These are phyloP conservation scores for Chalcosyrphus nemorum DNA, from an alignment of 2,888 invertebrate species.

Conservation along the genomic window DNA sequence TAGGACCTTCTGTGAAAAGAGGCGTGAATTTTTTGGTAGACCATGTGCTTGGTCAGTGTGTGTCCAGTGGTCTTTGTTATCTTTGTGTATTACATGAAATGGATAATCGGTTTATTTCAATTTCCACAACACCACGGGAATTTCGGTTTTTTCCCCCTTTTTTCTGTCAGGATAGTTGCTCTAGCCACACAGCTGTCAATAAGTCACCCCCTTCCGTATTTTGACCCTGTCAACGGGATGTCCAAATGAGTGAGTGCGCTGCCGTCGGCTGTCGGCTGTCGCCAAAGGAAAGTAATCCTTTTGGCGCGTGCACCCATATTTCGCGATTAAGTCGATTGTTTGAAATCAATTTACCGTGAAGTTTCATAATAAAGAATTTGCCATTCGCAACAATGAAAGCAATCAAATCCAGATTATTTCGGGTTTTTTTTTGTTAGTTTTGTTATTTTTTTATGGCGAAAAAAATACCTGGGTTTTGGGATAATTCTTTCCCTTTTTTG, in stretches of 20 bases:
- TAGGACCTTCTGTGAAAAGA: slow-evolving; percentile 63
- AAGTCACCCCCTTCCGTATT: slow-evolving; percentile 65
- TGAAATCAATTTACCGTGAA: slow-evolving; percentile 70
- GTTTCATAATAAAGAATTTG: slow-evolving; percentile 66
- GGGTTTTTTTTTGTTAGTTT: slow-evolving; percentile 27
- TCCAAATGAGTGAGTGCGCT: slow-evolving; percentile 48
- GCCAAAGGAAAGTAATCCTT: slow-evolving; percentile 58
- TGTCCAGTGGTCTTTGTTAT: slow-evolving; percentile 27
- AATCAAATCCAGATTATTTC: slow-evolving; percentile 65
- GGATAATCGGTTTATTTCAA: slow-evolving; percentile 61
- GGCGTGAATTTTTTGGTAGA: slow-evolving; percentile 51
- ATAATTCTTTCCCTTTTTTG: slow-evolving; percentile 14
- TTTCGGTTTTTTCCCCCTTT: slow-evolving; percentile 9
- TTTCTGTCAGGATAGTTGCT: not conserved
- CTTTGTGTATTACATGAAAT: slow-evolving; percentile 51
- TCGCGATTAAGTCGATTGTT: slow-evolving; percentile 61
- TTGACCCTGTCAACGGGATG: slow-evolving; percentile 70
- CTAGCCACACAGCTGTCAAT: slow-evolving; percentile 61
- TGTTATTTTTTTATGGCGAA: slow-evolving; percentile 19
- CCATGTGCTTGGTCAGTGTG: slow-evolving; percentile 42
- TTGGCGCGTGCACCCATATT: slow-evolving; percentile 66
- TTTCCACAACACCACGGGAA: slow-evolving; percentile 26
- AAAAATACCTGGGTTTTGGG: slow-evolving; percentile 39
- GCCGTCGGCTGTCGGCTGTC: slow-evolving; percentile 3
- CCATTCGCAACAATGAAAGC: slow-evolving; percentile 60